Base-by-base conservation (phyloP, 2,797 vertebrate genomes). In the Lepus oiostolus region DNA sequence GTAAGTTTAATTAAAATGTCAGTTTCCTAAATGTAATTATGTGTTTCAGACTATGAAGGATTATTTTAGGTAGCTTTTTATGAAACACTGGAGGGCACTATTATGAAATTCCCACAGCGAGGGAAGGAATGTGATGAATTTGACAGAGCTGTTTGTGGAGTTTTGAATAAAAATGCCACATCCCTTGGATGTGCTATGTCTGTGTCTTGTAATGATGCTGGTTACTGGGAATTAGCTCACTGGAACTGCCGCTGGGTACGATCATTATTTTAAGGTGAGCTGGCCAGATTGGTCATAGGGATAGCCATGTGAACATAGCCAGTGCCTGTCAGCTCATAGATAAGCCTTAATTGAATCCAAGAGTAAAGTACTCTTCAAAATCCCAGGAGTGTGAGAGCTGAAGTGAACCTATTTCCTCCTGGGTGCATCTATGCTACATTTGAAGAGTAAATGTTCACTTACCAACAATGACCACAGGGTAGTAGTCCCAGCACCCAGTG, bases 1-100 rank as follows among this genome's bases (percentile, higher is more conserved):
- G 72, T 92, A 97, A 96, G 96, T 97, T 97, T 97, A 98, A 98
- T 98, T 98, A 97, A 97, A 97, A 95, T 98, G 95, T 97, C 97
- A 97, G 65, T 97, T 96, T 96, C 89, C 89, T 98, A 95, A 85
- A 96, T 97, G 83, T 63, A 97, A 93, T 97, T 97, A 96, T 97
- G 97, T 96, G 47, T 97, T 96, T 94, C 32, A 88, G 67, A 89
- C 63, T 95, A 12, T 94, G 94, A 97, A 84, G 91, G 67, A 95
- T 98, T 97, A 92, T 96, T 98, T 97, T 90, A 96, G 95, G 88
- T 89, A 96, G 52, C n/a, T 93, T 90, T 98, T 96, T 89, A 91
- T 96, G 97, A 97, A 97, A 95, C 65, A 88, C 85, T 96, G 76
- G 91, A 96, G 47, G 81, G 95, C 96, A 92, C 89, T 96, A 5